These are phyloP conservation scores for Chrysogorgia sp. DNA, from an alignment of 92 coral and sea anemone species.

Conservation along the genomic window DNA sequence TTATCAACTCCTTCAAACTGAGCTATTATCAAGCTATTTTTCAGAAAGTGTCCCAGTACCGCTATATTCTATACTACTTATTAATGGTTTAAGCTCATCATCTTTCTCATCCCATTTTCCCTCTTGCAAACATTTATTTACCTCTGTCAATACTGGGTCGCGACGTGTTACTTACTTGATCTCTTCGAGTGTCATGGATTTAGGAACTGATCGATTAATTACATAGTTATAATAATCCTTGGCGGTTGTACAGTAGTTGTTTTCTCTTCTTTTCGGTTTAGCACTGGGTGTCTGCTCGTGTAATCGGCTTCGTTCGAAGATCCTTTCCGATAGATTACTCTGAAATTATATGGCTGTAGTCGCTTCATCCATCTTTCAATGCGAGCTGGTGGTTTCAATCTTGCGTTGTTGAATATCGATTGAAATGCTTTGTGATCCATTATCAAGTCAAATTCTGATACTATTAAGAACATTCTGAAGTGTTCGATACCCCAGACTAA, in stretches of 20 bases:
- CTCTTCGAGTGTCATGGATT: constrained; percentile 46
- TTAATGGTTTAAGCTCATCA: constrained; percentile 11
- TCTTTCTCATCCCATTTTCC: constrained; percentile 44
- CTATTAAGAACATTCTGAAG: constrained; percentile 29
- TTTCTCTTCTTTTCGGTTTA: neutral
- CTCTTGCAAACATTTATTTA: constrained; percentile 12
- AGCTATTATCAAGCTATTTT: neutral
- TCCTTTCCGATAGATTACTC: constrained; percentile 36
- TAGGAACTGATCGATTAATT: constrained; percentile 17
- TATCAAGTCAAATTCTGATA: constrained; percentile 28
- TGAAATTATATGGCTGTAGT: constrained; percentile 31
- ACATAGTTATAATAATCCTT: constrained; percentile 39
- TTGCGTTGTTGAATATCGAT: constrained; percentile 34
- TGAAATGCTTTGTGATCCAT: constrained; percentile 40
- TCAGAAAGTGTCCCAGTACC: neutral
- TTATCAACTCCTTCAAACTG: too few relatives aligned
- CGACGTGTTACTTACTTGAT: constrained; percentile 28
- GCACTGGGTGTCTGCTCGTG: constrained; percentile 26
- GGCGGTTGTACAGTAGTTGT: constrained; percentile 8
- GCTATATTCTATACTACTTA: neutral
- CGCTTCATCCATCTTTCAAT: constrained; percentile 38
- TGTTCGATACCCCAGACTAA: constrained; percentile 39
- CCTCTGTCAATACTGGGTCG: constrained; percentile 17
- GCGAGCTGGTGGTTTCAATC: constrained; percentile 37
- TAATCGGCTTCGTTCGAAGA: constrained; percentile 29